phyloP scores from a whole-genome alignment of 1,140 invertebrate genomes.

The Lethocerus indicus region DNA sequence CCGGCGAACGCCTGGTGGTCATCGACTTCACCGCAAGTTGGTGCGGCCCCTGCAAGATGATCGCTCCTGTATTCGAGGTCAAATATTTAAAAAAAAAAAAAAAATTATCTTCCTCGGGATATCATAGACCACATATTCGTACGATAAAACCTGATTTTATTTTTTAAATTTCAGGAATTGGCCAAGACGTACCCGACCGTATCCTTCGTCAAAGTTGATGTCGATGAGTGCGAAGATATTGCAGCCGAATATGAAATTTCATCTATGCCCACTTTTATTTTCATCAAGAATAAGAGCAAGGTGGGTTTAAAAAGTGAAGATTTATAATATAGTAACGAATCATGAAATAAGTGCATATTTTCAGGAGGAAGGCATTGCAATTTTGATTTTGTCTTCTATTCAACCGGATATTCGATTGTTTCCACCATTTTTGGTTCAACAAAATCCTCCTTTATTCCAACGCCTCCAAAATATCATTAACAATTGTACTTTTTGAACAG shows the following conservation, averaged over 20 bases:
- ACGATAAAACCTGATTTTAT: background rate
- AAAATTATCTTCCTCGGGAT: background rate
- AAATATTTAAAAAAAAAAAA: background rate
- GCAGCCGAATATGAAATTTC: slow-evolving; percentile 60
- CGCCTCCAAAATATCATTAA: slow-evolving; percentile 1
- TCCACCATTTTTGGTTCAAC: background rate
- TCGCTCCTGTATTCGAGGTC: slow-evolving; percentile 60
- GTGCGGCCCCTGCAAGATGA: slow-evolving; percentile 89
- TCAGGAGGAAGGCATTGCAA: background rate
- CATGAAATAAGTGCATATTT: background rate
- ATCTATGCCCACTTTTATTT: slow-evolving; percentile 88
- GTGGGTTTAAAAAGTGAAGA: slow-evolving; percentile 23
- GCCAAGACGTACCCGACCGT: slow-evolving; percentile 29
- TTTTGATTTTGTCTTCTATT: background rate
- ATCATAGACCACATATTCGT: background rate
- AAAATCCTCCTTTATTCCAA: background rate
- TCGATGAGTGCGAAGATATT: slow-evolving; percentile 75
- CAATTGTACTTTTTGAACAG: background rate
- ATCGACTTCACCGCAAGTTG: slow-evolving; percentile 76
- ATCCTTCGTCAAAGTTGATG: slow-evolving; percentile 60
- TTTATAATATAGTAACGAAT: background rate
- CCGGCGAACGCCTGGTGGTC: slow-evolving; percentile 69
- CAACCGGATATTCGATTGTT: background rate
- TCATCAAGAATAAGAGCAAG: slow-evolving; percentile 58
- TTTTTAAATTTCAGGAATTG: slow-evolving; percentile 32